These are phyloP conservation scores for Megathymus violae DNA, from an alignment of 1,140 invertebrate genomes.

Conservation along the genomic window DNA sequence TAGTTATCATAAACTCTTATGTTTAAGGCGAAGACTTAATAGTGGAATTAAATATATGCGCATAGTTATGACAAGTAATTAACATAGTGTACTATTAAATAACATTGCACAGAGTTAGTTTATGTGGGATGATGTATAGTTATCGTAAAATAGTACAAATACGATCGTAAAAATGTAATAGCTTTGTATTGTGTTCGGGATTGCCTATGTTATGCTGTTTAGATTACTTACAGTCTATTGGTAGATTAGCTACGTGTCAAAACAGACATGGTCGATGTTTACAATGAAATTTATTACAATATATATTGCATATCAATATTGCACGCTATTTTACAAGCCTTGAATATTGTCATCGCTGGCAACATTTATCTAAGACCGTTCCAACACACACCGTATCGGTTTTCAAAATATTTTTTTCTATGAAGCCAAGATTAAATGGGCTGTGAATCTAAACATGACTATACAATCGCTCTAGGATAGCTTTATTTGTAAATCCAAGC, in stretches of 20 bases:
- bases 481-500: constrained; percentile 63
- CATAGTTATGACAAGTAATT: constrained; percentile 5
- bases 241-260: not conserved
- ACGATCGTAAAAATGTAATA: constrained; percentile 8
- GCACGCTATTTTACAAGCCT: too few relatives aligned
- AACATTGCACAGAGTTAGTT: constrained; percentile 1
- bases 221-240: too few relatives aligned
- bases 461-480: constrained; percentile 58
- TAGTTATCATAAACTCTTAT: too few relatives aligned
- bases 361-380: constrained; percentile 19
- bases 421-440: constrained; percentile 40
- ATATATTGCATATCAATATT: too few relatives aligned
- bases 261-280: too few relatives aligned
- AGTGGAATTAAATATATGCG: not conserved
- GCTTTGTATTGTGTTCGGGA: not conserved
- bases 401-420: constrained; percentile 60
- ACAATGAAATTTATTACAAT: too few relatives aligned
- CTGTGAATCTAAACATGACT: constrained; percentile 53
- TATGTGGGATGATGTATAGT: constrained; percentile 1
- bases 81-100: not conserved
- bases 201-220: constrained; percentile 15
- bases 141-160: constrained; percentile 6
- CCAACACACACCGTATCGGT: constrained; percentile 27
- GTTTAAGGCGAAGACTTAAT: not conserved
- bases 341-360: not conserved